phyloP scores from a whole-genome alignment of 2,113 vertebrate genomes.

The Anguilla rostrata region DNA sequence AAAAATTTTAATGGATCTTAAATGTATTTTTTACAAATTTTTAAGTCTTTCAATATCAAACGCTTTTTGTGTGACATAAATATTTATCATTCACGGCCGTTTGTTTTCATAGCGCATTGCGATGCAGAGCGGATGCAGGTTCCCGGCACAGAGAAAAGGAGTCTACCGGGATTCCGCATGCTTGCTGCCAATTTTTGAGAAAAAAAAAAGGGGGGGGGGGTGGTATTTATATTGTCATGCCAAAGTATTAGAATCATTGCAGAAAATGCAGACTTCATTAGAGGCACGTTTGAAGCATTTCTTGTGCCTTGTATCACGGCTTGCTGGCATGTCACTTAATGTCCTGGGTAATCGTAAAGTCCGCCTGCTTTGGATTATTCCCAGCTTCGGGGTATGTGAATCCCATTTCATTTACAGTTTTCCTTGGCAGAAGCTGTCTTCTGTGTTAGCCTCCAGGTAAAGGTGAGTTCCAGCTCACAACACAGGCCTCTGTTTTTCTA shows the following conservation, averaged over 20 bases:
- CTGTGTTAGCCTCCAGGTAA: constrained; percentile 62
- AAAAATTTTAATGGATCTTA: neutral
- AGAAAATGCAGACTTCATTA: constrained; percentile 53
- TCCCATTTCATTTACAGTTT: constrained; percentile 73
- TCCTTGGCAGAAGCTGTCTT: constrained; percentile 70
- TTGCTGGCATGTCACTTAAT: constrained; percentile 71
- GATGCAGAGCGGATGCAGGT: neutral
- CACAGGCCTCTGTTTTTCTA: constrained; percentile 27
- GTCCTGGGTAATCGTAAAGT: constrained; percentile 71
- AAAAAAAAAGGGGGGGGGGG: neutral
- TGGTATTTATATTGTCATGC: constrained; percentile 54
- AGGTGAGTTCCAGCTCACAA: constrained; percentile 33
- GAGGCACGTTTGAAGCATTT: constrained; percentile 36
- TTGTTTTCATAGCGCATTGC: neutral
- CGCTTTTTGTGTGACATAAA: neutral
- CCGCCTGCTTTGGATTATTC: constrained; percentile 73
- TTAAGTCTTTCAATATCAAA: neutral
- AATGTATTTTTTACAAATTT: neutral
- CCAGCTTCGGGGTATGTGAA: constrained; percentile 71
- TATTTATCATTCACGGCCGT: neutral
- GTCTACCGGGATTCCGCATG: constrained; percentile 44
- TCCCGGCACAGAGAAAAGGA: neutral
- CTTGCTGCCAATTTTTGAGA: neutral
- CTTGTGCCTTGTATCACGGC: constrained; percentile 40
- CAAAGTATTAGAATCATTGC: constrained; percentile 55